Evolutionary conservation across 2,113 vertebrate species (phyloP), one percentile per base, ranked within the genome.

Genomic region (Pterocles orientalis): DNA sequence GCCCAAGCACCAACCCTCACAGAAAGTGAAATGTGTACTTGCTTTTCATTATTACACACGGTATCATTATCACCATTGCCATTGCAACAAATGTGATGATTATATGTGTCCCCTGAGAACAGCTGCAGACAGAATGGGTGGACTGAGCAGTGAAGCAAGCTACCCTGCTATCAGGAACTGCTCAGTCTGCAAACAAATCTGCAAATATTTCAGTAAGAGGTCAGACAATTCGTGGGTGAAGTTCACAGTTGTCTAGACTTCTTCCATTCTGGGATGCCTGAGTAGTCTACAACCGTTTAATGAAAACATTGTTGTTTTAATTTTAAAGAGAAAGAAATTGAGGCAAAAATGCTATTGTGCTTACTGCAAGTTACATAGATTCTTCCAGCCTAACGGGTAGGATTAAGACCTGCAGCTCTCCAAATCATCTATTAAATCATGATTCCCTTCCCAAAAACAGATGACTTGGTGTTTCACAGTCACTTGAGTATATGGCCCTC

Each of bases 1-100:
- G 58, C 90, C 85, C 86, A 81, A 97, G 92, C 39, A 90, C 83
- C 78, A 86, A 6, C 34, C 91, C 88, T 88, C 51, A 34, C 24
- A 86, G 83, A 93, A 88, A 95, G 88, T 95, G 93, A 96, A 95
- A 96, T 53, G 6, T 90, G 64, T 86, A 69, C 78, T 97, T 97
- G 65, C 70, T 83, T 97, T 97, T 97, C 90, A 90, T 97, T 96
- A 94, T 68, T 77, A 56, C 64, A 11, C 11, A 92, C 25, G 2
- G 79, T 96, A 57, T 96, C 84, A 89, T 96, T 96, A 94, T 94
- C 86, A 54, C 79, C 86, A 90, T 43, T 95, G 78, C 95, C 91
- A 75, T 96, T 19, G 3, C 4, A 29, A 95, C 92, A 97, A 97
- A 96, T 94, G 89, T 56, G 92, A 86, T 97, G 87, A 95, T 97